Evolutionary conservation across 2,113 vertebrate species (phyloP).

Genomic region (Etheostoma spectabile): DNA sequence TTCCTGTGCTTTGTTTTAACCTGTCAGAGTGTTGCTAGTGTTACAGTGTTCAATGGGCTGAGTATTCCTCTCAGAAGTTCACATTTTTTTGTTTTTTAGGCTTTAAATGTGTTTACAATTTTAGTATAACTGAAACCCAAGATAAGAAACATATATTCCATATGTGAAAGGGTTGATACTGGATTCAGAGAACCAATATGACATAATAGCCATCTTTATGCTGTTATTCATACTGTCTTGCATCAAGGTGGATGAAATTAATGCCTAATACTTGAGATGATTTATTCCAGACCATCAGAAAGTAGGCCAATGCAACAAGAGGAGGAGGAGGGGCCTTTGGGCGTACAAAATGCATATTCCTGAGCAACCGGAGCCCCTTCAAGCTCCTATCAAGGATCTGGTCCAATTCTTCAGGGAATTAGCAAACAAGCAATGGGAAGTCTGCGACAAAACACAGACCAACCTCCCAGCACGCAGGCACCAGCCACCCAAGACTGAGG

Average conservation of each 20-base stretch:
- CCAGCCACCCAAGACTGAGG: slow-evolving; percentile 92
- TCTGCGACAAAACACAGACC: slow-evolving; percentile 93
- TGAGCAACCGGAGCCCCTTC: slow-evolving; percentile 76
- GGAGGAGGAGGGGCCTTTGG: slow-evolving; percentile 47
- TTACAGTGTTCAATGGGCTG: not conserved
- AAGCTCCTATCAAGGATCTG: slow-evolving; percentile 78
- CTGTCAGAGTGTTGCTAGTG: not conserved
- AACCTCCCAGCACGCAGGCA: slow-evolving; percentile 94
- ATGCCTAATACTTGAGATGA: slow-evolving; percentile 54
- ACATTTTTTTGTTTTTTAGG: not conserved
- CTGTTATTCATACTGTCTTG: slow-evolving; percentile 16
- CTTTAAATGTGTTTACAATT: not conserved
- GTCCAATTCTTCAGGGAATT: slow-evolving; percentile 87
- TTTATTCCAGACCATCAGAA: slow-evolving; percentile 68
- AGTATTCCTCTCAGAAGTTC: not conserved
- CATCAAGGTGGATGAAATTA: slow-evolving; percentile 33
- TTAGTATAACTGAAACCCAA: not conserved
- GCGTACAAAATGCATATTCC: slow-evolving; percentile 69
- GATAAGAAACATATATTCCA: not conserved
- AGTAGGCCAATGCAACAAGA: slow-evolving; percentile 63
- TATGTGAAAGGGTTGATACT: not conserved
- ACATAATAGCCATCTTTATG: not conserved
- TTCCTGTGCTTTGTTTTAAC: not conserved
- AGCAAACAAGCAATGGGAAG: slow-evolving; percentile 93
- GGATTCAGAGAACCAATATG: not conserved